A percentile compares a stretch with the other conserved stretches of the same genome.
Conservation (phyloP, 2,113 vertebrate genomes). For the Diglossa brunneiventris region DNA sequence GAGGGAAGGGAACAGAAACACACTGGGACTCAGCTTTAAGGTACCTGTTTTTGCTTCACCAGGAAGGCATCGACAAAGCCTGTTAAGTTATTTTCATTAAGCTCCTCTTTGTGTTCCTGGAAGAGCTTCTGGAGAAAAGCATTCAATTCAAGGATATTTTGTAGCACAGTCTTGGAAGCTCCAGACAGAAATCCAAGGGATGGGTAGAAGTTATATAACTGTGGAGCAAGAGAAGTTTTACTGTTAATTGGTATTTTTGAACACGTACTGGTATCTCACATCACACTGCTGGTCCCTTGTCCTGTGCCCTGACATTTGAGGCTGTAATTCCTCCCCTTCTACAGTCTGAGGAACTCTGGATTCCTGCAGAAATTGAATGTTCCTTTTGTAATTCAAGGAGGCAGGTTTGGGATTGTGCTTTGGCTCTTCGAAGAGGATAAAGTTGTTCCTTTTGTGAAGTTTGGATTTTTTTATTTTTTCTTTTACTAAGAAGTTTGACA, state of each 20-base stretch:
- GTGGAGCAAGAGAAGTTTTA: not conserved
- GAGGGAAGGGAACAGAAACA: not conserved
- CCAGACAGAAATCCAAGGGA: conserved; percentile 58
- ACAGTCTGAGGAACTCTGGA: not conserved
- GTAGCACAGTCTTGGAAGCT: conserved; percentile 35
- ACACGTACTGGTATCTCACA: not conserved
- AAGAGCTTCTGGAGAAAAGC: conserved; percentile 50
- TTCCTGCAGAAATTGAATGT: not conserved
- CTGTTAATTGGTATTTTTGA: not conserved
- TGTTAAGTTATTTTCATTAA: conserved; percentile 62
- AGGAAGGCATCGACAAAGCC: conserved; percentile 73
- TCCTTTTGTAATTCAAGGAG: not conserved
- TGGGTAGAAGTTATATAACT: conserved; percentile 72
- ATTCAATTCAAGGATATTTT: not conserved
- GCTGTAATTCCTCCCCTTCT: not conserved
- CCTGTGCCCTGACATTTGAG: not conserved
- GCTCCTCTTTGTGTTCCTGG: conserved; percentile 31
- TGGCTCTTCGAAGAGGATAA: not conserved
- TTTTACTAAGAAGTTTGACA: not conserved
- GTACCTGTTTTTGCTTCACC: conserved; percentile 67
- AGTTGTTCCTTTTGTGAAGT: not conserved
- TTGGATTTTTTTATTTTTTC: not conserved
- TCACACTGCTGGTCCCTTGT: not conserved
- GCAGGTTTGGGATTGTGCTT: not conserved
- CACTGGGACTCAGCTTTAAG: not conserved